phyloP scores from a whole-genome alignment of 92 coral and sea anemone species.

The Porites lobata region DNA sequence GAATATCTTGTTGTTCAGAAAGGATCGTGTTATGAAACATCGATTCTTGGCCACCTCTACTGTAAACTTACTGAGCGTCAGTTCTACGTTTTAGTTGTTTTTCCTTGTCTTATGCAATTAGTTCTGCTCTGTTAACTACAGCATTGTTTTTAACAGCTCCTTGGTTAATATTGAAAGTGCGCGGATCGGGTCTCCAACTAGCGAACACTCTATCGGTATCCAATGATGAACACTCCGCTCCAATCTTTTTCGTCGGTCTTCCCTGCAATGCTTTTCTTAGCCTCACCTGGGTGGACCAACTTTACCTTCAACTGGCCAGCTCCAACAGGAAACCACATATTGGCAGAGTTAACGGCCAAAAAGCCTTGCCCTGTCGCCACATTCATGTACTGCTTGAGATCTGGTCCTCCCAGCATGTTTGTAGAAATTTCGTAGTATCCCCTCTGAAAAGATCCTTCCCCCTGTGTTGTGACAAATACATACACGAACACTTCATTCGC shows the following conservation, averaged over 20 bases:
- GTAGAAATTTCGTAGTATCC: slow-evolving; percentile 1
- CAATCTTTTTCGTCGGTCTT: background rate
- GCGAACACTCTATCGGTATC: slow-evolving; percentile 1
- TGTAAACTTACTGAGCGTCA: too few relatives aligned
- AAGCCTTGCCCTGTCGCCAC: slow-evolving; percentile 59
- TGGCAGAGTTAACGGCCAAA: slow-evolving; percentile 57
- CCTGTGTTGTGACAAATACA: slow-evolving; percentile 53
- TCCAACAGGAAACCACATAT: slow-evolving; percentile 62
- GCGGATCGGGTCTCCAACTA: background rate
- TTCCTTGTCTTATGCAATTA: background rate
- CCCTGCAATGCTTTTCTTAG: slow-evolving; percentile 29
- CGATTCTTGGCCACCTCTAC: background rate
- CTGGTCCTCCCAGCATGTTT: slow-evolving; percentile 49
- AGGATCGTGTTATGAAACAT: too few relatives aligned
- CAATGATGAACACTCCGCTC: slow-evolving; percentile 55
- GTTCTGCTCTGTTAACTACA: background rate
- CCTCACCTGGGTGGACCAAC: slow-evolving; percentile 30
- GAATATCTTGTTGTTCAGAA: background rate
- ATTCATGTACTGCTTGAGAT: slow-evolving; percentile 55
- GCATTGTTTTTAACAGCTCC: background rate
- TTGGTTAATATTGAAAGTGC: background rate
- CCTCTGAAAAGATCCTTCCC: slow-evolving; percentile 54
- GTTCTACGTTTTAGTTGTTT: background rate
- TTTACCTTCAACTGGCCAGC: slow-evolving; percentile 39
- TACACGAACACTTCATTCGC: slow-evolving; percentile 60